Evolutionary conservation across 1,140 invertebrate species (phyloP), one percentile per base, ranked within the genome.

Genomic region (Drosophila tani): DNA sequence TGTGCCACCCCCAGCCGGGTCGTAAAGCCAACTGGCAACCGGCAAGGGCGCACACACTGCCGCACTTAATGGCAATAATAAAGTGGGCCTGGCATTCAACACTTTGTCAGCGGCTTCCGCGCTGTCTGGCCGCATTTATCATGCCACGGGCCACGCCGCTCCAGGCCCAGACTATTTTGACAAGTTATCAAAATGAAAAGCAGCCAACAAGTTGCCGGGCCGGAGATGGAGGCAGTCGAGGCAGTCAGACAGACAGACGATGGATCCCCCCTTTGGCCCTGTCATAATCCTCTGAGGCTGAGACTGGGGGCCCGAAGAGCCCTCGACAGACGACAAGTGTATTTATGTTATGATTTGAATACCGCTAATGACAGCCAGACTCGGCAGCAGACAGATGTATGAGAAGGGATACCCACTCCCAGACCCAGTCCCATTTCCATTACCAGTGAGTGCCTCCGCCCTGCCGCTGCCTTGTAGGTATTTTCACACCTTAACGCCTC

Each of bases 321-420:
- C 29, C 70, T 59, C 71, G 78, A 62, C 83, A 92, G 90, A 92
- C 91, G 91, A 92, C 91, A 91, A 92, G 90, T 87, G 81, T 92
- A 92, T 92, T 92, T 92, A 92, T 92, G 83, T 92, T 92, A 92
- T 92, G 91, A 92, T 92, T 84, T 91, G 86, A 81, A 92, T 91
- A 84, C 79, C 81, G 79, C 83, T 91, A 92, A 92, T 92, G 91
- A 91, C 81, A 88, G 85, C 53, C 76, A 56, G 71, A 58, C 59
- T 47, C 59, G 65, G 46, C 50, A 45, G 57, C 62, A 38, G 63
- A 51, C 27, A 21, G 40, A 47, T 19, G 67, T 21, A 32, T 51
- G 29, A 8, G 51, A 35, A 15, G 40, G 40, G 63, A 41, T 21
- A 7, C 56, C n/a, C 53, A 17, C 15, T 32, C 21, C 49, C 29